These are phyloP conservation scores for Vulpes vulpes DNA, from an alignment of 2,113 vertebrate species.

Conservation along the genomic window DNA sequence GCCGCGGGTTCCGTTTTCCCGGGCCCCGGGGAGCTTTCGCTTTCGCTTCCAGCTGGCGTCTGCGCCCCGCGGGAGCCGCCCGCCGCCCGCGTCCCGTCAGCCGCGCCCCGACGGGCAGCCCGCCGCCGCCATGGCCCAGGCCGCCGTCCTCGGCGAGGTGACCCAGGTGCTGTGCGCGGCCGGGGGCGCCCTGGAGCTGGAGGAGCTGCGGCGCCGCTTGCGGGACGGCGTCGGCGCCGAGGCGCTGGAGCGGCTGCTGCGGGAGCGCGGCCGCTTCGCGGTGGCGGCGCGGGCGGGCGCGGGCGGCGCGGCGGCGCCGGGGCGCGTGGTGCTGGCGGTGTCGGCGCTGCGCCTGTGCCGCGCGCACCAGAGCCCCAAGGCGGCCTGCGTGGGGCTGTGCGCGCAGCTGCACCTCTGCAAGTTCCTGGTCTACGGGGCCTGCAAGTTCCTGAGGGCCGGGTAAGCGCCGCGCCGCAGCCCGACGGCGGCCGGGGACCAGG, in stretches of 20 bases:
- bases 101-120: background rate
- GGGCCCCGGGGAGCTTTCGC: conserved; percentile 29
- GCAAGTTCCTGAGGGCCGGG: conserved; percentile 83
- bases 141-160: fast-evolving
- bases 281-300: conserved; percentile 63
- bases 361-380: conserved; percentile 61
- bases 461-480: conserved; percentile 66
- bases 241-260: conserved; percentile 73
- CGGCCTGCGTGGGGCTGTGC: conserved; percentile 79
- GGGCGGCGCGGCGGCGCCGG: background rate
- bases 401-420: conserved; percentile 87
- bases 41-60: conserved; percentile 80
- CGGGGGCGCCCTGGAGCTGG: conserved; percentile 84
- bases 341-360: conserved; percentile 84
- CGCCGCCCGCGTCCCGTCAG: fast-evolving
- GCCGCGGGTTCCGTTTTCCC: fast-evolving
- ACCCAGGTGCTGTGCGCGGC: conserved; percentile 81
- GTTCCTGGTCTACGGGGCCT: conserved; percentile 85
- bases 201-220: conserved; percentile 77
- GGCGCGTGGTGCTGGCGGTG: conserved; percentile 80
- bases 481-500: background rate
- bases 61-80: background rate
- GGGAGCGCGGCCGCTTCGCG: conserved; percentile 72
- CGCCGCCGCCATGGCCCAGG: background rate
- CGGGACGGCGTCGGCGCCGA: background rate